Base-by-base conservation (phyloP, 1,140 invertebrate genomes). In the Sipha flava region DNA sequence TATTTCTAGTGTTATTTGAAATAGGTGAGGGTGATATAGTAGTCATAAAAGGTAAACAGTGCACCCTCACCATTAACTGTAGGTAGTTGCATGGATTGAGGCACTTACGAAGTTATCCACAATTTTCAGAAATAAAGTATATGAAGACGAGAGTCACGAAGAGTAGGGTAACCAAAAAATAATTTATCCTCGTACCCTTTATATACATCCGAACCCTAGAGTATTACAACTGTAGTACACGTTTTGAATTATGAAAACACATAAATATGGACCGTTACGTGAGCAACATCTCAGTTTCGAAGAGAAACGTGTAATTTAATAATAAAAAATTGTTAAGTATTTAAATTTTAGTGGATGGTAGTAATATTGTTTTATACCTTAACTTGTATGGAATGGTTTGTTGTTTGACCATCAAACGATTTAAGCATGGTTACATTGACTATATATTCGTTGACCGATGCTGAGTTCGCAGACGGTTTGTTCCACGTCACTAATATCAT, bases 381-480 rank as follows among this genome's bases (percentile, higher is more conserved):
- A 18, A 84, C 82, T 83, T 84, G 83, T 21, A 84, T 81, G 10
- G 70, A 82, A 49, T 37, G 45, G 23, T 80, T 81, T 77, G 23
- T 52, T 80, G 43, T n/a, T n/a, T n/a, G n/a, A n/a, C 87, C 87
- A 81, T 92, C 91, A 83, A 92, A 93, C 5, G 87, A 89, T 52
- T 88, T 86, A 37, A 93, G 84, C 7, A 88, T 88, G 1, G 92
- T 93, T 5, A 94, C 86, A 83, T 94, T 94, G 2, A 94, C 88
- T 14, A 89, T 83, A 83, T 91, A 94, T 80, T 90, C 87, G 7
- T 88, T 89, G 0, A 94, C 87, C 0, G 89, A 88, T 6, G 92
- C 89, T 3, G 87, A 83, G 81, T 92, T 90, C 79, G 89, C 86
- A 18, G 85, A 82, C 0, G 93, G 92, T 1, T 87, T 86, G 5